A percentile compares a stretch with the other conserved stretches of the same genome.
phyloP scores from a whole-genome alignment of 2,888 invertebrate genomes.

The Zhuqinia jingwanae region DNA sequence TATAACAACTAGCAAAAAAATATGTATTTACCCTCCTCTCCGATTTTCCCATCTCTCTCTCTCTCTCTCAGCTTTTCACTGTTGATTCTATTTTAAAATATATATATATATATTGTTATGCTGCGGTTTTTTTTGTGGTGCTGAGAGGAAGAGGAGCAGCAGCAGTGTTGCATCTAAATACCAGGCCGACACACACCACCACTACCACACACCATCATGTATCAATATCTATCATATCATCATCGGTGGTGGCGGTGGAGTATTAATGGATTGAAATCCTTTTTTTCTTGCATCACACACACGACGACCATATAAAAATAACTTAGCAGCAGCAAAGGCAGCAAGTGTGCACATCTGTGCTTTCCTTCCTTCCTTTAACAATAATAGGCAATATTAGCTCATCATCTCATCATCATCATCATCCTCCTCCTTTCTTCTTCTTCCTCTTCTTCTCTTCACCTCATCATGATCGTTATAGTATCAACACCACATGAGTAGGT shows the following conservation, averaged over 20 bases:
- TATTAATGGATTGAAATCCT: conserved; percentile 77
- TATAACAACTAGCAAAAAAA: background rate
- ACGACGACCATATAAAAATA: background rate
- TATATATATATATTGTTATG: background rate
- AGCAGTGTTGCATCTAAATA: background rate
- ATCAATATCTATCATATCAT: conserved; percentile 78
- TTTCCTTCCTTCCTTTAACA: conserved; percentile 47
- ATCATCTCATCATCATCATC: conserved; percentile 10
- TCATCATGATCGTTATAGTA: conserved; percentile 11
- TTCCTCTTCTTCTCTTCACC: conserved; percentile 21
- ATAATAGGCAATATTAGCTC: conserved; percentile 41
- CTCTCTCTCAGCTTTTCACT: conserved; percentile 48
- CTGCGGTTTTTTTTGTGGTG: background rate
- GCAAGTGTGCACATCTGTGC: conserved; percentile 67
- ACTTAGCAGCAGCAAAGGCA: conserved; percentile 26
- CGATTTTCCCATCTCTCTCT: background rate
- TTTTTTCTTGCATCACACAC: conserved; percentile 43
- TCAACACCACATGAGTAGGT: background rate
- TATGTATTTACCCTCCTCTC: background rate
- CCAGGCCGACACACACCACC: too few relatives aligned
- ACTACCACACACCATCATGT: too few relatives aligned
- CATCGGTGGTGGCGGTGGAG: conserved; percentile 18
- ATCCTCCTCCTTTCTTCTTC: background rate
- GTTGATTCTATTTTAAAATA: conserved; percentile 22
- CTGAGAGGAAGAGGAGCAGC: background rate